Percentiles rank a stretch among this genome's conserved stretches.
Evolutionary conservation across 2,888 invertebrate species (phyloP).

Genomic region (Temnothorax unifasciatus): DNA sequence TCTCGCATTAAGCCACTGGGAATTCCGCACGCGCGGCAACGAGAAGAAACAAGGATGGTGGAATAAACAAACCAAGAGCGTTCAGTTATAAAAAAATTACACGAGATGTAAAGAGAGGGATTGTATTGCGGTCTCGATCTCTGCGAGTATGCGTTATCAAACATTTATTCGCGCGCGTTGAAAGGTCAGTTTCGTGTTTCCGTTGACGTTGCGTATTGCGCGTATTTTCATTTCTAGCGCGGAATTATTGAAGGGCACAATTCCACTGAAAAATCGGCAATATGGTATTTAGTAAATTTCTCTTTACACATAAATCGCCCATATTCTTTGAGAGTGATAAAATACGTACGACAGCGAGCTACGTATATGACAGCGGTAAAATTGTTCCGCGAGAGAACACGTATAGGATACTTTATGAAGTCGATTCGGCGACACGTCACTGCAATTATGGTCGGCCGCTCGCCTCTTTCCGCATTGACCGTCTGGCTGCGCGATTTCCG

Average conservation of each 20-base stretch:
- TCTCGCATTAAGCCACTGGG: conserved; percentile 35
- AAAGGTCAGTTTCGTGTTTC: conserved; percentile 40
- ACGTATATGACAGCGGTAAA: neutral
- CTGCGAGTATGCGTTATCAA: conserved; percentile 39
- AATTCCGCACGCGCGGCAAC: conserved; percentile 45
- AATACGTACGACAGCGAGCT: neutral
- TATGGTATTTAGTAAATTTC: neutral
- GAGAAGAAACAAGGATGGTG: conserved; percentile 19
- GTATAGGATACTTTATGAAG: conserved; percentile 3
- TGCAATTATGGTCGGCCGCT: conserved; percentile 67
- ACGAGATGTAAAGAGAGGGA: conserved; percentile 12
- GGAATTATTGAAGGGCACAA: conserved; percentile 42
- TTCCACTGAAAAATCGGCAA: conserved; percentile 1
- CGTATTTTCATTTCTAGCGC: conserved; percentile 9
- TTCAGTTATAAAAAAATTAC: conserved; percentile 34
- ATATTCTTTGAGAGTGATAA: neutral
- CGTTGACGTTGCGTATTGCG: conserved; percentile 25
- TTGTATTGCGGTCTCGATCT: conserved; percentile 24
- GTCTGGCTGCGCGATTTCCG: conserved; percentile 63
- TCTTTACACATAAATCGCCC: neutral
- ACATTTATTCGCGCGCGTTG: conserved; percentile 39
- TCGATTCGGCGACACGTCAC: conserved; percentile 44
- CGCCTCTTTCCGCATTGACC: conserved; percentile 62
- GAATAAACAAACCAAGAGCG: neutral
- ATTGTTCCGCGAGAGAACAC: neutral